Evolutionary conservation across 2,797 vertebrate genomes (phyloP).

Genomic region (Mus minutoides): DNA sequence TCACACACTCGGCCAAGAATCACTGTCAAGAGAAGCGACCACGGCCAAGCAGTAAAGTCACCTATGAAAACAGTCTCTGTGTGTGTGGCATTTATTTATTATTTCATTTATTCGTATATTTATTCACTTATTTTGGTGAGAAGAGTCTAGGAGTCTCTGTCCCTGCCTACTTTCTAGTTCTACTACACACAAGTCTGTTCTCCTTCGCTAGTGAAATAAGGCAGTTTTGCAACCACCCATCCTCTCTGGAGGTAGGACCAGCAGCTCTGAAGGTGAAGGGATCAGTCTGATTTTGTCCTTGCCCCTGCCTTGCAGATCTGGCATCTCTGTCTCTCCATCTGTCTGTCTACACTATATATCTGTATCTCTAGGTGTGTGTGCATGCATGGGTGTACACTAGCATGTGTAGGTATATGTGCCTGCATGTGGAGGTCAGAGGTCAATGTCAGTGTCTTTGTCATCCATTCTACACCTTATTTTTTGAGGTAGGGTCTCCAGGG

Average conservation of each 20-base stretch:
- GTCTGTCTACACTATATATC: neutral
- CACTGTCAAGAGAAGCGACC: conserved; percentile 83
- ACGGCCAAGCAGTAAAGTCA: conserved; percentile 85
- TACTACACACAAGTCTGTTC: neutral
- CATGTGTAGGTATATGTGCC: neutral
- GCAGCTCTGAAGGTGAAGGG: neutral
- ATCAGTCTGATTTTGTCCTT: neutral
- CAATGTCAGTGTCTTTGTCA: neutral
- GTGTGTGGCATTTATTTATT: neutral
- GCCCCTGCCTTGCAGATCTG: neutral
- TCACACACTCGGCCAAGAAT: conserved; percentile 83
- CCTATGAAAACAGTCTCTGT: conserved; percentile 81
- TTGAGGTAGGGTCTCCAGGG: neutral
- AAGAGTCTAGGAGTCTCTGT: neutral
- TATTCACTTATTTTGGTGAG: neutral
- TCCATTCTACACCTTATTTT: neutral
- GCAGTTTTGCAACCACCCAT: neutral
- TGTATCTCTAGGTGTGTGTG: neutral
- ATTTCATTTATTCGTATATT: neutral
- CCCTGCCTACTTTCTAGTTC: neutral
- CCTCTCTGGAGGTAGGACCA: neutral
- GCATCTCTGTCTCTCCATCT: neutral
- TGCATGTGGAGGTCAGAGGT: neutral
- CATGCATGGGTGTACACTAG: fast-evolving
- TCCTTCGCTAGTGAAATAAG: neutral